Conservation (phyloP, 2,113 vertebrate genomes). For the Gallinago jamesoni region DNA sequence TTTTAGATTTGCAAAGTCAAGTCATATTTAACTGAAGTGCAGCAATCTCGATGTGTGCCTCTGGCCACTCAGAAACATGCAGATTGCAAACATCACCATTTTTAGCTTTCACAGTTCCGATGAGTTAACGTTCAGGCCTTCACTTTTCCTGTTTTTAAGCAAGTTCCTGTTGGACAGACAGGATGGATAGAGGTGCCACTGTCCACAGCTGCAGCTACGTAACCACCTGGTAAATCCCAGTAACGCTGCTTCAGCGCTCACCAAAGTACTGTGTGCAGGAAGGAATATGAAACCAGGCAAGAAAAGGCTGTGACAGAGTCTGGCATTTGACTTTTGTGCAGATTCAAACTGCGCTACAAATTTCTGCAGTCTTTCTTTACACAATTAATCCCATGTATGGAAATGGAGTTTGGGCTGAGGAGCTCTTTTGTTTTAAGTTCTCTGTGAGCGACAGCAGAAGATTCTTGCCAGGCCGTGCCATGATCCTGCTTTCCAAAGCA, state of each 20-base stretch:
- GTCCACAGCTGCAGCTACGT: neutral
- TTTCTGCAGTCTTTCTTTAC: neutral
- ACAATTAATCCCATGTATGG: neutral
- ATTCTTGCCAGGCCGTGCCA: neutral
- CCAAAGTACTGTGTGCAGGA: neutral
- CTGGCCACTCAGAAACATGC: neutral
- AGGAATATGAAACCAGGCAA: neutral
- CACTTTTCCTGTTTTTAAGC: neutral
- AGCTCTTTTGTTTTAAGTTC: neutral
- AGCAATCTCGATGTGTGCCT: neutral
- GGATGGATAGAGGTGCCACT: neutral
- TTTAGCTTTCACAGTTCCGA: neutral
- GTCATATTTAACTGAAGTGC: neutral
- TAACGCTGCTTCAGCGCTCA: neutral
- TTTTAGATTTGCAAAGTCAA: neutral
- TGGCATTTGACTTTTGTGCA: neutral
- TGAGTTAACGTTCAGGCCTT: slow-evolving; percentile 6
- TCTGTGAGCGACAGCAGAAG: neutral
- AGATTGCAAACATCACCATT: neutral
- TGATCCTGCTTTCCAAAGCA: neutral
- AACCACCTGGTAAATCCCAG: neutral
- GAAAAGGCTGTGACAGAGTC: neutral
- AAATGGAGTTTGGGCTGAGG: neutral
- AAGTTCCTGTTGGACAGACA: neutral
- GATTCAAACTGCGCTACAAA: neutral